Evolutionary conservation across 2,797 vertebrate genomes (phyloP).

Genomic region (Xyrichtys novacula): DNA sequence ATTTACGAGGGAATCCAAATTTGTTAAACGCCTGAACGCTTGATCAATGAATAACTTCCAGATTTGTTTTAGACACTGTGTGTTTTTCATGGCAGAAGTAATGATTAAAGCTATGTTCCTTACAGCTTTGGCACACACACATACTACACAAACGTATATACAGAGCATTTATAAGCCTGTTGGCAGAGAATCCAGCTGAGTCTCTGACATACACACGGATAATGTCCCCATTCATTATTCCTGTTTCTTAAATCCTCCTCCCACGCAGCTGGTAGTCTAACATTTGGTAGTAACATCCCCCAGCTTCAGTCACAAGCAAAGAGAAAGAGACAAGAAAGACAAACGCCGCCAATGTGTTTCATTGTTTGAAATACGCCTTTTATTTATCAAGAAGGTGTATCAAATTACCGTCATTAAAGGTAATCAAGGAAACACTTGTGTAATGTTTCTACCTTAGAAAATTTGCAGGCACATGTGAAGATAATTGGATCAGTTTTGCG

Average conservation of each 20-base stretch:
- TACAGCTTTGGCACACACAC: no score
- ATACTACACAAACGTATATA: no score
- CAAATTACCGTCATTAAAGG: slow-evolving; percentile 5
- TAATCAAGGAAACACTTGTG: no score
- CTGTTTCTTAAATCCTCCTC: slow-evolving; percentile 21
- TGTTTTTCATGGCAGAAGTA: no score
- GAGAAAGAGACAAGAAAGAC: background rate
- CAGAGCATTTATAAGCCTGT: background rate
- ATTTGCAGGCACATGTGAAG: no score
- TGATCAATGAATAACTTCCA: no score
- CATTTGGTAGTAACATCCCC: background rate
- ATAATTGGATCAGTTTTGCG: no score
- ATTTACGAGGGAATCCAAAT: no score
- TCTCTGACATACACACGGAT: slow-evolving; percentile 25
- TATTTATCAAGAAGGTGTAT: slow-evolving; percentile 11
- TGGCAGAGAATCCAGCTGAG: slow-evolving; percentile 23
- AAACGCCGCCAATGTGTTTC: slow-evolving; percentile 2
- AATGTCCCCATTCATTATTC: slow-evolving; percentile 28
- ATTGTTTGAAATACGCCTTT: background rate
- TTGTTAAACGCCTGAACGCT: no score
- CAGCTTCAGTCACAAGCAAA: background rate
- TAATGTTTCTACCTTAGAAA: no score
- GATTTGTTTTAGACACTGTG: no score
- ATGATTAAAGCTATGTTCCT: no score
- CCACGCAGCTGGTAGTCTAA: background rate